phyloP scores from a whole-genome alignment of 2,888 invertebrate genomes.

The Nomada lathburiana region DNA sequence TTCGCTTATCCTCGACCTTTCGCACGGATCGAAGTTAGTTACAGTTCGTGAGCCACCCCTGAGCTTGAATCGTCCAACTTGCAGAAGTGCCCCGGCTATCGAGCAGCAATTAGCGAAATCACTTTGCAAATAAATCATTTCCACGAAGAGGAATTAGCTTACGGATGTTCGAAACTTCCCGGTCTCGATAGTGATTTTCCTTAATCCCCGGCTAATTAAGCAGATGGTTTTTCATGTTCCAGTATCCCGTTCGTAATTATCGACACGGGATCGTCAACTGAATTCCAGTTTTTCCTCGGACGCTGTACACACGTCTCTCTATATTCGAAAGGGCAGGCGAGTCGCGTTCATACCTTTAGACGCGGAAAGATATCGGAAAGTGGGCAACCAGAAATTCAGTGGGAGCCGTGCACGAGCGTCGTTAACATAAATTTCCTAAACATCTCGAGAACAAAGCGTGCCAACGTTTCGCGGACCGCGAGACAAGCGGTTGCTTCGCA shows the following conservation, averaged over 20 bases:
- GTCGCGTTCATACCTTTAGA: not conserved
- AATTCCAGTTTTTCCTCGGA: no score
- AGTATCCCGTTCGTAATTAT: not conserved
- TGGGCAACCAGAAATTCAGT: not conserved
- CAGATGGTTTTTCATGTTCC: not conserved
- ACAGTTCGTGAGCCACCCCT: not conserved
- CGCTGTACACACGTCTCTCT: not conserved
- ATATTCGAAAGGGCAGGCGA: not conserved
- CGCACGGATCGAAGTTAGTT: constrained; percentile 20
- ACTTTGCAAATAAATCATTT: constrained; percentile 28
- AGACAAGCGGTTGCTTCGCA: not conserved
- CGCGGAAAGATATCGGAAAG: not conserved
- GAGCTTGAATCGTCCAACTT: not conserved
- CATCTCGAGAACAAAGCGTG: not conserved
- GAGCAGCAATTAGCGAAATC: constrained; percentile 22
- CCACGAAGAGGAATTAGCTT: not conserved
- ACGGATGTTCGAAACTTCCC: not conserved
- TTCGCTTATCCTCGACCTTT: constrained; percentile 22
- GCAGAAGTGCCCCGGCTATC: not conserved
- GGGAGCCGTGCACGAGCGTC: not conserved
- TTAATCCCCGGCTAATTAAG: constrained; percentile 17
- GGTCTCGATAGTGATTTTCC: not conserved
- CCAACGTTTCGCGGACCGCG: not conserved
- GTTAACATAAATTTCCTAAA: not conserved
- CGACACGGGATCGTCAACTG: no score